Evolutionary conservation across 2,113 vertebrate species (phyloP), one percentile per base, ranked within the genome.

Genomic region (Microcebus tavaratra): DNA sequence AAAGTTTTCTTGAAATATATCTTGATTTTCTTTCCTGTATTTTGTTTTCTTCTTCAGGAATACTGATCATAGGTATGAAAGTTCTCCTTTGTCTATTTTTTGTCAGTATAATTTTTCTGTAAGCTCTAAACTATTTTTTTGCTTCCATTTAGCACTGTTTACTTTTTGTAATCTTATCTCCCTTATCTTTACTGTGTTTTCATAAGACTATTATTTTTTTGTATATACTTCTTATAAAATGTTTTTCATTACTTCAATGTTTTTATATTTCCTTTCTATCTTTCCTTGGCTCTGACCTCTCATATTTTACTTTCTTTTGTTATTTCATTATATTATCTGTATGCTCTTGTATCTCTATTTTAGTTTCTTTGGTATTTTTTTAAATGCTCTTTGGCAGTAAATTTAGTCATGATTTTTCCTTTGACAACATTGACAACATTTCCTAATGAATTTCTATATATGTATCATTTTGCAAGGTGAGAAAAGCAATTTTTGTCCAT

Each of bases 1-100:
- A 59, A 90, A 59, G 15, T 78, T 94, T 82, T 90, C n/a, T 86
- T 93, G n/a, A 75, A 67, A 50, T 67, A 39, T 42, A 90, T 67
- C 23, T 90, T 89, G 15, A 82, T 53, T 55, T 90, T 92, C 88
- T 42, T 86, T 2, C 45, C 45, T 67, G 8, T 84, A 31, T 95
- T 92, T 79, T 81, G 11, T 78, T 95, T 34, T 83, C 14, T 88
- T 75, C 21, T 82, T 84, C 34, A 45, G 3, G 18, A 86, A 55
- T 63, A 55, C n/a, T 61, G n/a, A 61, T 36, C 67, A 57, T 63
- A 21, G 18, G 13, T 61, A n/a, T 65, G 9, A 70, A 95, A 61
- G 17, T 70, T n/a, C 34, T 91, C 23, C 27, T 63, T 80, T 61
- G 36, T 89, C 29, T 85, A 36, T 88, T 82, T 95, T 86, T 72